Conservation (phyloP, 2,113 vertebrate genomes). For the Globicephala melas region DNA sequence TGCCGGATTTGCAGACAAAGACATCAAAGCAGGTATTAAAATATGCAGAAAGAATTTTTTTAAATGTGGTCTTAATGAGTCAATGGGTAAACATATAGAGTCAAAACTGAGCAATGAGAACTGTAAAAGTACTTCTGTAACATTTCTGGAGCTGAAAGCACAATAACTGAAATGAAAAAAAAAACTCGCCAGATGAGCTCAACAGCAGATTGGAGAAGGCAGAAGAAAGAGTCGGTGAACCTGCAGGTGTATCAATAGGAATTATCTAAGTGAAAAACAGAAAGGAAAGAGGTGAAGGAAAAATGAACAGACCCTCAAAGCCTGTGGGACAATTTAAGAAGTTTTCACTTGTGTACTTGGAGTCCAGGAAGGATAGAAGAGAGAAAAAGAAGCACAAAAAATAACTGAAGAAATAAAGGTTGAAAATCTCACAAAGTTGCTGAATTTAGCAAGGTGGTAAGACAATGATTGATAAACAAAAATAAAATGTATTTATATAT, state of each 20-base stretch:
- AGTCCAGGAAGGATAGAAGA: background rate
- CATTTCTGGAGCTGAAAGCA: background rate
- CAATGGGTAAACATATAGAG: background rate
- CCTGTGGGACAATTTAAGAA: background rate
- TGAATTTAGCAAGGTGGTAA: background rate
- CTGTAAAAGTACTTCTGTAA: background rate
- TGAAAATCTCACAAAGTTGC: background rate
- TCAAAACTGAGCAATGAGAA: background rate
- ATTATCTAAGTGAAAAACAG: background rate
- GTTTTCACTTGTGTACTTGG: background rate
- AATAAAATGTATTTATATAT: background rate
- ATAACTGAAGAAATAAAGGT: background rate
- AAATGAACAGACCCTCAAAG: background rate
- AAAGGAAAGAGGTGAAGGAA: background rate
- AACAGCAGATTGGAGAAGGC: background rate
- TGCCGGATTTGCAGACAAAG: background rate
- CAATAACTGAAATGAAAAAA: background rate
- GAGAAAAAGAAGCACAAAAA: background rate
- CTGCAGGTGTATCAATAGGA: background rate
- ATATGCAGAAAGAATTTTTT: background rate
- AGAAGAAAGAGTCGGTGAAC: background rate
- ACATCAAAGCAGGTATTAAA: background rate
- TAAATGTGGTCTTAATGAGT: background rate
- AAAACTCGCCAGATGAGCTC: background rate
- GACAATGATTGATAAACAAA: background rate